Evolutionary conservation across 2,888 invertebrate species (phyloP).

Genomic region (Aphrophora alni): DNA sequence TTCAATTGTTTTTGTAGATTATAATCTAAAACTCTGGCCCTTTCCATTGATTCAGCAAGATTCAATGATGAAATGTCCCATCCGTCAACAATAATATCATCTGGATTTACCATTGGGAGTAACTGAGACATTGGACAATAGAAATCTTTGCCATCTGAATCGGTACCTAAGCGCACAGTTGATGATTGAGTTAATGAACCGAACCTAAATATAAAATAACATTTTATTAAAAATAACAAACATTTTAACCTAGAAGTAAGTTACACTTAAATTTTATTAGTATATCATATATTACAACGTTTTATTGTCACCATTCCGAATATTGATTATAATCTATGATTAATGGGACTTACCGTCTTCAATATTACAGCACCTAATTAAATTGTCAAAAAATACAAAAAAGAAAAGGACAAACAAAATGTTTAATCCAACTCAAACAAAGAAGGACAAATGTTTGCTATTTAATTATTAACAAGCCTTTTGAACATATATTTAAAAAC

Average conservation of each 20-base stretch:
- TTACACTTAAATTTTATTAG: background rate
- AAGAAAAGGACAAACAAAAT: too few species aligned
- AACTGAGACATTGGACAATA: constrained; percentile 81
- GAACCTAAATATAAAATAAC: constrained; percentile 60
- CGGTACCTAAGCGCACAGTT: constrained; percentile 82
- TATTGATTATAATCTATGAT: too few species aligned
- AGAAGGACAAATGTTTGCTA: too few species aligned
- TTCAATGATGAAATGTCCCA: constrained; percentile 89
- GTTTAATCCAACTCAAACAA: too few species aligned
- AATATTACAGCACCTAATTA: too few species aligned
- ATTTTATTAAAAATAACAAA: background rate
- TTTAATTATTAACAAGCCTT: too few species aligned
- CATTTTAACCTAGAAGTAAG: background rate
- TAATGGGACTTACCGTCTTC: too few species aligned
- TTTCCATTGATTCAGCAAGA: constrained; percentile 84
- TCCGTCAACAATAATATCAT: constrained; percentile 87
- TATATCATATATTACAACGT: too few species aligned
- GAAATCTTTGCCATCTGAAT: constrained; percentile 71
- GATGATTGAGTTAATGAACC: constrained; percentile 94
- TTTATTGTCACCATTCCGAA: too few species aligned
- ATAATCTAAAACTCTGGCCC: constrained; percentile 78
- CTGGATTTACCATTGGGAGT: constrained; percentile 88
- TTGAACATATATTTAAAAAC: too few species aligned
- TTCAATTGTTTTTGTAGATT: constrained; percentile 80
- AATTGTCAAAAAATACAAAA: too few species aligned